A percentile compares a stretch with the other conserved stretches of the same genome.
Conservation (phyloP, 2,888 invertebrate species). For the Thysanoteuthis rhombus region DNA sequence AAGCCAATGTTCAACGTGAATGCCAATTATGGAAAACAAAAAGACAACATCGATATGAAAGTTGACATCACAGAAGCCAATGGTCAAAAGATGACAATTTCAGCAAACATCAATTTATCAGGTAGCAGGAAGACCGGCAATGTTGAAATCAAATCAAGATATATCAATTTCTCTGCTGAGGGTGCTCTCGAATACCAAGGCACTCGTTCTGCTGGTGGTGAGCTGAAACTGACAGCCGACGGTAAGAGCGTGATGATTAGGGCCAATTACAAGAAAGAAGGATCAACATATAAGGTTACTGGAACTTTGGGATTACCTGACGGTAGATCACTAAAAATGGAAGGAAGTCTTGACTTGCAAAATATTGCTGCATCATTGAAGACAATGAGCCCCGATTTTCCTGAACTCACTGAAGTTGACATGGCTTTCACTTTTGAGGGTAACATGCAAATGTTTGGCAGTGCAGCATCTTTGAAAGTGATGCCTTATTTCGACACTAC, state of each 20-base stretch:
- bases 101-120: not conserved
- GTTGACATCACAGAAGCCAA: not conserved
- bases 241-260: not conserved
- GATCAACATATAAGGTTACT: not conserved
- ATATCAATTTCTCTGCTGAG: not conserved
- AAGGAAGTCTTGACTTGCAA: not conserved
- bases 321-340: not conserved
- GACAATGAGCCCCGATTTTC: not conserved
- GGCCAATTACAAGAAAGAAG: not conserved
- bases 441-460: not conserved
- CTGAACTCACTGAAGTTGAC: not conserved
- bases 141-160: not conserved
- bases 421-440: not conserved
- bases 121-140: not conserved
- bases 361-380: not conserved
- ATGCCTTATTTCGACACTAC: constrained; percentile 12
- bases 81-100: not conserved
- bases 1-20: not conserved
- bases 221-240: not conserved
- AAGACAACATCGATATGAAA: not conserved
- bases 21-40: not conserved
- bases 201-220: not conserved
- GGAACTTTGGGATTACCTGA: not conserved
- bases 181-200: not conserved
- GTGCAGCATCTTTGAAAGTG: not conserved